Conservation (phyloP, 2,113 vertebrate genomes). For the Antechinus flavipes region DNA sequence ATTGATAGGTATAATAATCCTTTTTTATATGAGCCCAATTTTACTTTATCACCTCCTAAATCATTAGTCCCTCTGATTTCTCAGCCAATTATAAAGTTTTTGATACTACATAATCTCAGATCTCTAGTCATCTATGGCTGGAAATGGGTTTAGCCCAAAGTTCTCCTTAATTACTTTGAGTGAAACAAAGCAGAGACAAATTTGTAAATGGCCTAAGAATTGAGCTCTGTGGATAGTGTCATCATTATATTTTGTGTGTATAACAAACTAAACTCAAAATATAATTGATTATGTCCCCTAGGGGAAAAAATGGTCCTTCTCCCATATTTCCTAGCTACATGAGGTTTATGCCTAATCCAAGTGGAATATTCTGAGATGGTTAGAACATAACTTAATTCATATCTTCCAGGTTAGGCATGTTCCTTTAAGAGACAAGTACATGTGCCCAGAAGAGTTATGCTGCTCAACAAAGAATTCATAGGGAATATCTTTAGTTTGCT, state of each 20-base stretch:
- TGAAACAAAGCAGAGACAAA: background rate
- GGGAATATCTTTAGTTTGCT: constrained; percentile 15
- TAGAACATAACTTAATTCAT: background rate
- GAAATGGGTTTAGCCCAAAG: background rate
- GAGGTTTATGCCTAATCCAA: background rate
- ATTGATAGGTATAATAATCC: background rate
- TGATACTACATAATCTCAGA: background rate
- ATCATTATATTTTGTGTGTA: background rate
- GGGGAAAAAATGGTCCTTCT: background rate
- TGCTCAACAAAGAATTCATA: too few species aligned
- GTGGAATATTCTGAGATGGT: background rate
- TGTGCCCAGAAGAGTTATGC: background rate
- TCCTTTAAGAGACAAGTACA: background rate
- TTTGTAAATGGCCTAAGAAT: background rate
- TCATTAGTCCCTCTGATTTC: background rate
- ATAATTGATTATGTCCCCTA: background rate
- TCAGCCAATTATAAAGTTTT: background rate
- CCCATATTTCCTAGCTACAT: background rate
- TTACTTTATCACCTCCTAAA: background rate
- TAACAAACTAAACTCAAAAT: background rate
- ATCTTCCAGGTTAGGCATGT: constrained; percentile 11
- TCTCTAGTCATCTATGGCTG: background rate
- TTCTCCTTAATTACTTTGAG: background rate
- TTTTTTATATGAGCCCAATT: background rate
- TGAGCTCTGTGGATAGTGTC: background rate